phyloP scores from a whole-genome alignment of 1,140 invertebrate genomes.

The Caenorhabditis briggsae region DNA sequence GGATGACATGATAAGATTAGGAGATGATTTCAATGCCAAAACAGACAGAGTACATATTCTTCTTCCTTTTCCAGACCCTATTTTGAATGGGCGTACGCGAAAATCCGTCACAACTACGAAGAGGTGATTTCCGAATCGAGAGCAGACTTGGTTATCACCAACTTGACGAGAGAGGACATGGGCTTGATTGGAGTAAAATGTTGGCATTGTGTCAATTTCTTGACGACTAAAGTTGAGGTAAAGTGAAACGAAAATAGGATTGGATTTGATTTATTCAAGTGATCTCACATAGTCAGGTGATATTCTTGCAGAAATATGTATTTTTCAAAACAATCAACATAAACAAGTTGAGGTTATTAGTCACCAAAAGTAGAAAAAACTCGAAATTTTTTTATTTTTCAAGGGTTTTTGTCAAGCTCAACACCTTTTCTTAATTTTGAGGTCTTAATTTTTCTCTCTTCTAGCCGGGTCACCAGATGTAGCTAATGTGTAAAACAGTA shows the following conservation, averaged over 20 bases:
- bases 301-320: not conserved
- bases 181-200: conserved; percentile 55
- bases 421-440: no score
- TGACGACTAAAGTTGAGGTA: conserved; percentile 58
- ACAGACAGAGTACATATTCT: not conserved
- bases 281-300: no score
- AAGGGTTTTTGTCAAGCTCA: no score
- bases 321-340: not conserved
- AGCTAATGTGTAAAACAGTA: no score
- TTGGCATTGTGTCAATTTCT: conserved; percentile 62
- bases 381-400: no score
- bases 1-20: conserved; percentile 39
- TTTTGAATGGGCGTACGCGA: conserved; percentile 44
- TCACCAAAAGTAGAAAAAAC: no score
- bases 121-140: not conserved
- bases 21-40: not conserved
- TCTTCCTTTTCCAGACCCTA: conserved; percentile 7
- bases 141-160: conserved; percentile 23
- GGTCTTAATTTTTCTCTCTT: no score
- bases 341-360: no score
- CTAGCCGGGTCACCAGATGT: no score
- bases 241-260: not conserved
- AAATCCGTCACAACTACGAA: not conserved
- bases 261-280: not conserved
- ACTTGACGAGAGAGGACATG: conserved; percentile 51